Conservation (phyloP, 2,797 vertebrate genomes). For the Pipistrellus pipistrellus region DNA sequence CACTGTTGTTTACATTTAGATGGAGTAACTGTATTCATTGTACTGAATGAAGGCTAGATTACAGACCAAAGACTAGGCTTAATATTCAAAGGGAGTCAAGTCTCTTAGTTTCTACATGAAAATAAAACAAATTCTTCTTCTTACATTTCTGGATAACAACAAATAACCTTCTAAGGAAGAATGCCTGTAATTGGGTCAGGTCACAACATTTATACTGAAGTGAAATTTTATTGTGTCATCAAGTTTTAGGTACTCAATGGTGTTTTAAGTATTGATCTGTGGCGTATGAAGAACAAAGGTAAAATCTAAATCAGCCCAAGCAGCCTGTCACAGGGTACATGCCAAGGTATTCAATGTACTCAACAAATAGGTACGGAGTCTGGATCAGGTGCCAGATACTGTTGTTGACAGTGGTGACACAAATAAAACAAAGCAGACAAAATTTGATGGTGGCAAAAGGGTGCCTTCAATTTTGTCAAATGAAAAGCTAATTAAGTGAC, state of each 20-base stretch:
- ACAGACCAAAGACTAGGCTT: constrained; percentile 4
- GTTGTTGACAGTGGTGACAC: neutral
- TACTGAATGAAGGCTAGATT: constrained; percentile 23
- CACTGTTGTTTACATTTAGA: constrained; percentile 26
- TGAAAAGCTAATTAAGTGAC: constrained; percentile 45
- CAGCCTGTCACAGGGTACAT: neutral
- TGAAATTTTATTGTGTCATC: constrained; percentile 35
- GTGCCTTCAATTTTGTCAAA: neutral
- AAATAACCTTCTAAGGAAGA: neutral
- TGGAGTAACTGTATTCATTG: constrained; percentile 1
- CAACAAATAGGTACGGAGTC: neutral
- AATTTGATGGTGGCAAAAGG: neutral
- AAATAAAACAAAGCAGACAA: neutral
- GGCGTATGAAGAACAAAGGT: constrained; percentile 28
- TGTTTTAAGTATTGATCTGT: constrained; percentile 21
- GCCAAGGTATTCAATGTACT: neutral
- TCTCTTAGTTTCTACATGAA: constrained; percentile 40
- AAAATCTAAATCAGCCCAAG: neutral
- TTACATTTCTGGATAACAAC: constrained; percentile 13
- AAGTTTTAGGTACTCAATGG: neutral
- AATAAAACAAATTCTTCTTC: neutral
- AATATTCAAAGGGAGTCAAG: constrained; percentile 2
- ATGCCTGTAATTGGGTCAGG: neutral
- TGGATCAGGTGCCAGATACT: neutral
- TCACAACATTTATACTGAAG: neutral